Evolutionary conservation across 2,888 invertebrate species (phyloP).

Genomic region (Invenusta paracnida): DNA sequence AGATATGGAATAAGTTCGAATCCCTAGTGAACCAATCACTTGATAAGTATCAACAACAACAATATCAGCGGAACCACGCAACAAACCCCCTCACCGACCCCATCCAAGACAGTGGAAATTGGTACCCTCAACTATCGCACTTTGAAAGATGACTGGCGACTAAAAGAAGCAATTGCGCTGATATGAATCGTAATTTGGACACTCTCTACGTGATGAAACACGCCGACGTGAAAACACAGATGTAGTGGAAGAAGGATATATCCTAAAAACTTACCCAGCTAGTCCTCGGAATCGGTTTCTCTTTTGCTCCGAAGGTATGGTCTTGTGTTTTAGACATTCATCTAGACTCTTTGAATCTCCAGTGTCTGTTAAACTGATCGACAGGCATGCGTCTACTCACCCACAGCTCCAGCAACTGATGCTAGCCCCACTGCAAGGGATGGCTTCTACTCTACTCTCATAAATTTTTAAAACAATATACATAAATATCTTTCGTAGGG

Average conservation of each 20-base stretch:
- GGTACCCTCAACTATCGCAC: neutral
- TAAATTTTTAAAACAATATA: no score
- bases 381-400: neutral
- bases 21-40: no score
- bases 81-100: neutral
- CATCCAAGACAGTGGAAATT: neutral
- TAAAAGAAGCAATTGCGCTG: neutral
- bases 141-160: neutral
- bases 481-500: neutral
- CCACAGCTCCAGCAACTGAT: neutral
- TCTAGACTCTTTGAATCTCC: neutral
- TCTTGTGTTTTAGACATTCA: neutral
- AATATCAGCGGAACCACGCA: neutral
- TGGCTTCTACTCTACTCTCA: neutral
- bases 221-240: slow-evolving; percentile 15
- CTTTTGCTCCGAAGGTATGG: neutral
- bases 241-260: neutral
- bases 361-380: neutral
- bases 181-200: neutral
- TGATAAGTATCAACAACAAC: no score
- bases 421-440: neutral
- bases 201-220: slow-evolving; percentile 10
- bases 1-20: no score
- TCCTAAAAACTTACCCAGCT: neutral
- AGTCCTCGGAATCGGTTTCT: neutral